Evolutionary conservation across 2,888 invertebrate species (phyloP), one percentile per base, ranked within the genome.

Genomic region (Drosophila yooni): DNA sequence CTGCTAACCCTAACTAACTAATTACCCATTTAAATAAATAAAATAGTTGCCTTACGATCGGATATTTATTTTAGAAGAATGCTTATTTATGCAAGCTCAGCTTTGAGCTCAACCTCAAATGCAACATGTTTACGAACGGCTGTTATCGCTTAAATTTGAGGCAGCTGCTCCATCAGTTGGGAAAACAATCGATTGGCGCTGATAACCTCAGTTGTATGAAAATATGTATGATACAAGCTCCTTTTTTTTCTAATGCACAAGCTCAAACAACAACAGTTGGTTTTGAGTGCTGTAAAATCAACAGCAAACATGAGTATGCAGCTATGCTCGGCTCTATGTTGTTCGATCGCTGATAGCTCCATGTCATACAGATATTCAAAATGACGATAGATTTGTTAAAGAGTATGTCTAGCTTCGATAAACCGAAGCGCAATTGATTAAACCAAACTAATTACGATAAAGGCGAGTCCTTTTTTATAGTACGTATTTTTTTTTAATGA

Each of bases 381-480:
- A 2, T 46, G 25, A 15, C 8, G 46, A 46, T 15, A 8, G 7
- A 46, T 25, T 25, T 25, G 8, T 36, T 10, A 70, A 70, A 68
- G 61, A 70, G 70, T 57, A 68, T 57, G 51, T 48, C 2, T 18
- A 25, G 11, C 46, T 57, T 57, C 69, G 69, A 48, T 31, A 21
- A 18, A 1, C 70, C 69, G 71, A 71, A 70, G 46, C 43, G n/a
- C 10, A n/a, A 33, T 36, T 13, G 15, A 53, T 57, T 46, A 56
- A 27, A 18, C 29, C 34, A 38, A 27, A 27, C 40, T n/a, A 25
- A 25, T 29, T 29, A 34, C 11, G 59, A 57, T 15, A 21, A 31
- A 56, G 38, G 27, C 10, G 29, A 36, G 21, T 25, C 18, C 13
- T 48, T 61, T 40, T 27, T n/a, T 33, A 33, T 53, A 62, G 13